These are phyloP conservation scores for Pseudococcus longispinus DNA, from an alignment of 2,888 invertebrate species.

Conservation along the genomic window DNA sequence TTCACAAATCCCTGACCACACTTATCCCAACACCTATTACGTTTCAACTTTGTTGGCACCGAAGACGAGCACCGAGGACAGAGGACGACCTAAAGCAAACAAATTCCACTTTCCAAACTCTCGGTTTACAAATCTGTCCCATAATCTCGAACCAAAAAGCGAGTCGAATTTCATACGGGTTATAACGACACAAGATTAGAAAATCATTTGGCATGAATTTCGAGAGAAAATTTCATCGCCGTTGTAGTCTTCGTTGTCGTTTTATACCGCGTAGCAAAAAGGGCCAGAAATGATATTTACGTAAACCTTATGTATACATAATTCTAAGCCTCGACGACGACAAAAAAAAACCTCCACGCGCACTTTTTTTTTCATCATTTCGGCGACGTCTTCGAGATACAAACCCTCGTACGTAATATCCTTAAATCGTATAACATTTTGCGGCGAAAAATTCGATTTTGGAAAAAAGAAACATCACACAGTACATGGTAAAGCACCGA, in stretches of 20 bases:
- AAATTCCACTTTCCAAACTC: conserved; percentile 1
- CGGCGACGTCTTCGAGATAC: not conserved
- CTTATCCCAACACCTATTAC: conserved; percentile 2
- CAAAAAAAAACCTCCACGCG: not conserved
- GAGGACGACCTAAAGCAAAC: not conserved
- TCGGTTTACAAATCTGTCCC: not conserved
- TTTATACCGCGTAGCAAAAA: not conserved
- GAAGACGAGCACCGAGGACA: not conserved
- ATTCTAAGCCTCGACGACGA: not conserved
- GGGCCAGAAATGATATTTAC: not conserved
- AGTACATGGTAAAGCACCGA: not conserved
- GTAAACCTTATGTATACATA: not conserved
- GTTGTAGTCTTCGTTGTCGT: not conserved
- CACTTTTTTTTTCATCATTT: no score
- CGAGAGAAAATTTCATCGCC: not conserved
- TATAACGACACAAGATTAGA: not conserved
- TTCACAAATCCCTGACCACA: conserved; percentile 13
- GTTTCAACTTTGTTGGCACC: not conserved
- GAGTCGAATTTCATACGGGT: not conserved
- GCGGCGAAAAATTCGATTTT: not conserved
- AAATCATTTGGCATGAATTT: conserved; percentile 26
- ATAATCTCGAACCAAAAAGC: not conserved
- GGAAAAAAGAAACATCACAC: not conserved
- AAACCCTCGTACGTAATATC: not conserved
- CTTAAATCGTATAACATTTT: not conserved